These are phyloP conservation scores for Acyrthosiphon pisum DNA, from an alignment of 1,140 invertebrate genomes.

Conservation along the genomic window DNA sequence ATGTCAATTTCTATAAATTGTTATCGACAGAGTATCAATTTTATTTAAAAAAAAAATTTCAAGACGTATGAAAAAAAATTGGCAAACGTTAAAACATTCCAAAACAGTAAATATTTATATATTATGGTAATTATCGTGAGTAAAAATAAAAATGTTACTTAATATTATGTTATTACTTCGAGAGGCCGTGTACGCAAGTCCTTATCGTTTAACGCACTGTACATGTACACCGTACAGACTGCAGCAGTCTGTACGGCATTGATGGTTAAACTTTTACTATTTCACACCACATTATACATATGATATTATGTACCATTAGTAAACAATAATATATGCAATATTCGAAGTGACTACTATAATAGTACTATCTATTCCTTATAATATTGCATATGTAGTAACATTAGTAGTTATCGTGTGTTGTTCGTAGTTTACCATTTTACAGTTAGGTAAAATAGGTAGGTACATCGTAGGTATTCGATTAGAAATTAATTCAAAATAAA, in stretches of 20 bases:
- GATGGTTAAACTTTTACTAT: not conserved
- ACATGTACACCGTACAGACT: no score
- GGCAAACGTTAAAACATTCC: not conserved
- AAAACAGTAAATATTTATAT: conserved; percentile 1
- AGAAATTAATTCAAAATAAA: not conserved
- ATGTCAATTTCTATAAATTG: not conserved
- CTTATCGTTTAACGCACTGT: not conserved
- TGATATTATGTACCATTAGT: not conserved
- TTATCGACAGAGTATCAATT: not conserved
- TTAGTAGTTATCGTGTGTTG: not conserved
- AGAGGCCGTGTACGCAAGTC: not conserved
- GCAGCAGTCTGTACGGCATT: not conserved
- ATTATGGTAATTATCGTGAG: not conserved
- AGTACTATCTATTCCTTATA: not conserved
- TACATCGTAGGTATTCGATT: not conserved
- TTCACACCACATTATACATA: not conserved
- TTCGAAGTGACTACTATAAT: not conserved
- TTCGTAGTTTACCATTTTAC: not conserved
- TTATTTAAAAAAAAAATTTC: not conserved
- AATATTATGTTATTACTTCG: not conserved
- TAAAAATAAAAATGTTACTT: not conserved
- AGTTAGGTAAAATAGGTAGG: not conserved
- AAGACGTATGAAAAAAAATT: not conserved
- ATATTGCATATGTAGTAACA: not conserved
- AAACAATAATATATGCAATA: not conserved